Evolutionary conservation across 2,797 vertebrate genomes (phyloP), one percentile per base, ranked within the genome.

Genomic region (Oreortyx pictus): DNA sequence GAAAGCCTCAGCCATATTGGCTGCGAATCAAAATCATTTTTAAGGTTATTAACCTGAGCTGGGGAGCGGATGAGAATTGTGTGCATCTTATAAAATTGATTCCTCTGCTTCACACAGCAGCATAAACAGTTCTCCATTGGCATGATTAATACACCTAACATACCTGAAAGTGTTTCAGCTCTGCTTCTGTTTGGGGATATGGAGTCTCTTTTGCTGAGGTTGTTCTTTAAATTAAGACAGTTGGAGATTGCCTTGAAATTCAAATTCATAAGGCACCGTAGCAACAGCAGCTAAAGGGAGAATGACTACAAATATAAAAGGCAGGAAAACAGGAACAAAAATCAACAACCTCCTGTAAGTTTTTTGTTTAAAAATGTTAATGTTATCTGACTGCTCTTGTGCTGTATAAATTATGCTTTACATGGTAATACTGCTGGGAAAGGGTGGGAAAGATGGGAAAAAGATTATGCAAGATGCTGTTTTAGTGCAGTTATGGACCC

Each of bases 221-320:
- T 82, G 33, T 74, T 67, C 49, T 85, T 84, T 65, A 88, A 84
- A 82, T 76, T 71, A 90, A 64, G 56, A 29, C 35, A 56, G 20
- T 66, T 86, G 78, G 35, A 82, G 54, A 56, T 46, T 29, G 41
- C 87, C 73, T 86, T 62, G 50, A 82, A 93, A 89, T 92, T 91
- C 77, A 93, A 82, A 96, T 93, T 70, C 52, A 57, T 64, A 37
- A 65, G 60, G 85, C 82, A 89, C 54, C 73, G 81, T 88, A 89
- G 82, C 90, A 93, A 89, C 76, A 93, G 49, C 82, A 78, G 87
- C 82, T 75, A 46, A 64, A 57, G 62, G 50, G 54, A 62, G 22
- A 83, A 86, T 27, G 39, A 39, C 27, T n/a, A 78, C 66, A 44
- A 13, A 29, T 83, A 86, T 31, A 84, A 49, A 73, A 79, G 52